Evolutionary conservation across 2,113 vertebrate genomes (phyloP).

Genomic region (Nycticebus coucang): DNA sequence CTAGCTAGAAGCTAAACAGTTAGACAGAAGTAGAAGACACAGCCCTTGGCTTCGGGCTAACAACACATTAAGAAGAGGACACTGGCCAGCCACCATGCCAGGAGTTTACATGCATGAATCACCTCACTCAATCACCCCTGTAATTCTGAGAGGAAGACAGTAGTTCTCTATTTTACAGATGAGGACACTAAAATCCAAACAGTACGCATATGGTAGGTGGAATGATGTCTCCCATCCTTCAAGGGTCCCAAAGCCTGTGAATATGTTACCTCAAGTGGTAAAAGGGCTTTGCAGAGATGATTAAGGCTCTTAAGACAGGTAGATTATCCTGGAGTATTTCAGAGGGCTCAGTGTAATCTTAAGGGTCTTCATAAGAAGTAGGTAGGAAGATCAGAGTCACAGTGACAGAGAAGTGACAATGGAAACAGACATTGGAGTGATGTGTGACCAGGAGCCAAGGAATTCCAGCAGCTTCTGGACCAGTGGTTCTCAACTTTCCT

Average conservation of each 20-base stretch:
- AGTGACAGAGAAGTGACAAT: background rate
- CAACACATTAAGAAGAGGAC: background rate
- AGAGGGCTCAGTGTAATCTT: background rate
- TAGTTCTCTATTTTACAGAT: background rate
- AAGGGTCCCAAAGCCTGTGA: background rate
- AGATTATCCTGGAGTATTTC: background rate
- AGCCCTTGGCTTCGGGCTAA: background rate
- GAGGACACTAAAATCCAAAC: background rate
- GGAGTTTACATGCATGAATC: background rate
- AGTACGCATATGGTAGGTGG: background rate
- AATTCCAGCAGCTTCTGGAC: background rate
- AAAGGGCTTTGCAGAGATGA: background rate
- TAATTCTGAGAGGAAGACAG: background rate
- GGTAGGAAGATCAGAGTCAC: background rate
- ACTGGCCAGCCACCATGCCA: background rate
- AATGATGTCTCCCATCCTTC: background rate
- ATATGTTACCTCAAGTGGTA: background rate
- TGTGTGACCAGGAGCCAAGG: background rate
- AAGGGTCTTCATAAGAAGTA: background rate
- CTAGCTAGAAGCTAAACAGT: slow-evolving; percentile 35
- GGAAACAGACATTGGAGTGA: background rate
- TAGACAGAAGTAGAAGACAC: slow-evolving; percentile 23
- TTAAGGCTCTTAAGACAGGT: background rate
- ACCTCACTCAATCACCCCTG: background rate
- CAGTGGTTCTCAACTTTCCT: no score